These are phyloP conservation scores for Catagonus wagneri DNA, from an alignment of 2,113 vertebrate species.

Conservation along the genomic window DNA sequence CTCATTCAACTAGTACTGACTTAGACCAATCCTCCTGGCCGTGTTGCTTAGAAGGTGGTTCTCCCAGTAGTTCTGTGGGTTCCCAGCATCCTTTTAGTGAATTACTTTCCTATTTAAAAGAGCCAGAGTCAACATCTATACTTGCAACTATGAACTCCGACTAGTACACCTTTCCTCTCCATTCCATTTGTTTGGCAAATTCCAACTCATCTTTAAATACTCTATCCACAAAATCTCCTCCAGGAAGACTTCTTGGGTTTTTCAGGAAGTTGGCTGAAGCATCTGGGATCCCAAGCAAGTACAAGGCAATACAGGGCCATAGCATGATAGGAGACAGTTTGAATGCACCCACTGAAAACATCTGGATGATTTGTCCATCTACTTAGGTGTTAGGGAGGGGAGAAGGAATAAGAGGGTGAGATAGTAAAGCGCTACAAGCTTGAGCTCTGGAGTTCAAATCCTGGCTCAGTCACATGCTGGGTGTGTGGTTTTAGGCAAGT, in stretches of 20 bases:
- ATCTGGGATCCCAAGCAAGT: neutral
- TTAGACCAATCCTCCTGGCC: neutral
- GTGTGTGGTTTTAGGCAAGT: neutral
- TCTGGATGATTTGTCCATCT: neutral
- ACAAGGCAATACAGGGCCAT: neutral
- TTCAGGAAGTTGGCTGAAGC: neutral
- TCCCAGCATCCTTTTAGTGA: neutral
- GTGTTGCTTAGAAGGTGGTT: neutral
- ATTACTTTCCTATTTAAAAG: neutral
- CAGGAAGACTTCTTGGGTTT: conserved; percentile 17
- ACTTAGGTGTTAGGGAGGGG: neutral
- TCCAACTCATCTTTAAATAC: neutral
- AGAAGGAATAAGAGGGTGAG: neutral
- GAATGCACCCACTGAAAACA: neutral
- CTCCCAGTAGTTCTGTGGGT: neutral
- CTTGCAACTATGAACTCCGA: neutral
- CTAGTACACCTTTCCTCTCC: neutral
- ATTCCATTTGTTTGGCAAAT: neutral
- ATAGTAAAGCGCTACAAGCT: neutral
- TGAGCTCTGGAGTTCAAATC: neutral
- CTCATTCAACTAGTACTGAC: neutral
- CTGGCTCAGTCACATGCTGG: neutral
- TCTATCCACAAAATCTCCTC: neutral
- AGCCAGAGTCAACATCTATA: neutral
- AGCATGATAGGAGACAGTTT: neutral